Conservation (phyloP, 2,113 vertebrate genomes). For the Megaptera novaeangliae region DNA sequence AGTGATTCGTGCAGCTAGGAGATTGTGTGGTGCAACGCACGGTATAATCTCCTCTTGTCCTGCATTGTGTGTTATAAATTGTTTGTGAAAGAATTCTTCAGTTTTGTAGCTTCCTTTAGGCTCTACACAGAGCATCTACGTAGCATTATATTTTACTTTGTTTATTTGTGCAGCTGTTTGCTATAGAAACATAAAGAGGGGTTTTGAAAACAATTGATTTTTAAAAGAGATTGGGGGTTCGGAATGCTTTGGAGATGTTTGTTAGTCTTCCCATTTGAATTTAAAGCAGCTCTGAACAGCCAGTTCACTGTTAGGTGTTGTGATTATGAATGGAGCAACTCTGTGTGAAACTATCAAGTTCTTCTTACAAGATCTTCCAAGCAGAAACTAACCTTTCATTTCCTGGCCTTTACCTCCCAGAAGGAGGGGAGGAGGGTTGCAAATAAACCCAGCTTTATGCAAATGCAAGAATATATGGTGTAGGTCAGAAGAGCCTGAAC, state of each 20-base stretch:
- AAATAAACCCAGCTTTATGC: conserved; percentile 36
- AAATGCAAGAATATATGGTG: not conserved
- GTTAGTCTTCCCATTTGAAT: conserved; percentile 52
- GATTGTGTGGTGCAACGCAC: not conserved
- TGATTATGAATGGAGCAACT: conserved; percentile 60
- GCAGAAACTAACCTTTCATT: conserved; percentile 70
- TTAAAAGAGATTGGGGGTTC: conserved; percentile 50
- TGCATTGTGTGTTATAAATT: not conserved
- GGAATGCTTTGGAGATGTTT: conserved; percentile 58
- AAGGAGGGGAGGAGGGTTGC: not conserved
- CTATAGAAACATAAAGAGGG: conserved; percentile 55
- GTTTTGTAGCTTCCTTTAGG: not conserved
- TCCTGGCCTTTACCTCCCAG: conserved; percentile 51
- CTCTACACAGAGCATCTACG: conserved; percentile 7
- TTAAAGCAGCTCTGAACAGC: conserved; percentile 58
- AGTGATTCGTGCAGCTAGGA: not conserved
- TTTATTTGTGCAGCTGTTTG: conserved; percentile 49
- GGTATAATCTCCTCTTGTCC: not conserved
- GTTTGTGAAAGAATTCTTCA: conserved; percentile 44
- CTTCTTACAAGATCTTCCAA: conserved; percentile 63
- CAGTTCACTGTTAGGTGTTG: conserved; percentile 60
- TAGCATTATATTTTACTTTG: conserved; percentile 34
- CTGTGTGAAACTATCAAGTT: conserved; percentile 65
- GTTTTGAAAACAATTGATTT: conserved; percentile 67
- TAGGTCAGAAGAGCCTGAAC: not conserved